Percentiles rank a stretch among this genome's conserved stretches.
Conservation (phyloP, 2,113 vertebrate genomes). For the Pangasianodon hypophthalmus region DNA sequence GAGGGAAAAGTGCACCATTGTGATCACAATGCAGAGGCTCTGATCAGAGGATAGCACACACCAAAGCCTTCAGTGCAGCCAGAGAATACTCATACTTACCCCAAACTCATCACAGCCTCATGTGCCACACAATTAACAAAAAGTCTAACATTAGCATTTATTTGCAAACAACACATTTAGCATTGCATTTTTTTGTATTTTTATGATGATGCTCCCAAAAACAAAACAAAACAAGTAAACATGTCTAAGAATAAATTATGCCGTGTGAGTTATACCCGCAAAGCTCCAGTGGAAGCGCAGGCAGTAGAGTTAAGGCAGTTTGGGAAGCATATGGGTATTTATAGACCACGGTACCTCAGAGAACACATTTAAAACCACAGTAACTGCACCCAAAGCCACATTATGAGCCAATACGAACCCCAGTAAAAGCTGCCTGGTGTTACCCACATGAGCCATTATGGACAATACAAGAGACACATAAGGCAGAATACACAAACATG, state of each 20-base stretch:
- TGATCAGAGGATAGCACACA: slow-evolving; percentile 43
- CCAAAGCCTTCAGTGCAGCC: slow-evolving; percentile 8
- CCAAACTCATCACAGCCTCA: neutral
- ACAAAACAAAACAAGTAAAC: slow-evolving; percentile 21
- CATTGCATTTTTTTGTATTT: neutral
- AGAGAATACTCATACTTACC: slow-evolving; percentile 1
- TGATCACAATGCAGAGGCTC: slow-evolving; percentile 40
- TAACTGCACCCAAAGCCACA: slow-evolving; percentile 58
- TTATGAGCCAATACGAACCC: slow-evolving; percentile 59
- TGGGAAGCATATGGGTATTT: slow-evolving; percentile 55
- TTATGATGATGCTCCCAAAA: neutral
- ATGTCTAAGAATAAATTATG: neutral
- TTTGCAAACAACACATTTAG: neutral
- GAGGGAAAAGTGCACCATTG: slow-evolving; percentile 39
- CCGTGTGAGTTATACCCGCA: neutral
- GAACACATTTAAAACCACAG: slow-evolving; percentile 57
- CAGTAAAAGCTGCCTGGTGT: slow-evolving; percentile 54
- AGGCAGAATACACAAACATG: slow-evolving; percentile 41
- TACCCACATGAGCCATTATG: slow-evolving; percentile 47
- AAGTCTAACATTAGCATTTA: neutral
- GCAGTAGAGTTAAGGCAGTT: slow-evolving; percentile 23
- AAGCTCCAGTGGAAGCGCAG: slow-evolving; percentile 6
- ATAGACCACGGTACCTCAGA: slow-evolving; percentile 47
- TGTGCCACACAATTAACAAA: neutral
- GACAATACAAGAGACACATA: slow-evolving; percentile 39